Evolutionary conservation across 2,888 invertebrate species (phyloP).

Genomic region (Miltochrista miniata): DNA sequence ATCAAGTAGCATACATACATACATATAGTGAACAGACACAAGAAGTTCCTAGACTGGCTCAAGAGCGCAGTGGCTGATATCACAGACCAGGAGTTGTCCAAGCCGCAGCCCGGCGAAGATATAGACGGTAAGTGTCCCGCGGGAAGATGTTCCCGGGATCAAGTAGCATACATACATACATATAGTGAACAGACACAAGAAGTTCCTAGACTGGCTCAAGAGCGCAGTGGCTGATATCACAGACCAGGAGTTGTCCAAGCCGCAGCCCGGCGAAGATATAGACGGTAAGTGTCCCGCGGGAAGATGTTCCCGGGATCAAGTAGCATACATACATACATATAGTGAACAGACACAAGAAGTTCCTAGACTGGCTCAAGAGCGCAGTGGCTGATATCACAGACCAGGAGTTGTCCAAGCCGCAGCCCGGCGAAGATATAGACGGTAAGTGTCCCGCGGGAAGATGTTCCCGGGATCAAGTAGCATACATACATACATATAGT

Average conservation of each 20-base stretch:
- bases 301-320: too few species aligned
- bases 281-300: conserved; percentile 54
- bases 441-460: too few species aligned
- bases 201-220: conserved; percentile 59
- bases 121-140: conserved; percentile 58
- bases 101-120: conserved; percentile 35
- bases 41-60: conserved; percentile 59
- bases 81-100: conserved; percentile 58
- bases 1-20: too few species aligned
- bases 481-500: too few species aligned
- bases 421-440: conserved; percentile 47
- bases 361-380: conserved; percentile 58
- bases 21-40: conserved; percentile 58
- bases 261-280: conserved; percentile 40
- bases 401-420: conserved; percentile 47
- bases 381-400: conserved; percentile 56
- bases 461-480: too few species aligned
- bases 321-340: too few species aligned
- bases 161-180: too few species aligned
- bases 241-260: conserved; percentile 51
- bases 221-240: conserved; percentile 52
- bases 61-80: conserved; percentile 45
- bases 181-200: conserved; percentile 57
- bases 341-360: conserved; percentile 56
- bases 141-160: too few species aligned